These are phyloP conservation scores for Rhizomys pruinosus DNA, from an alignment of 2,113 vertebrate genomes.

Conservation along the genomic window DNA sequence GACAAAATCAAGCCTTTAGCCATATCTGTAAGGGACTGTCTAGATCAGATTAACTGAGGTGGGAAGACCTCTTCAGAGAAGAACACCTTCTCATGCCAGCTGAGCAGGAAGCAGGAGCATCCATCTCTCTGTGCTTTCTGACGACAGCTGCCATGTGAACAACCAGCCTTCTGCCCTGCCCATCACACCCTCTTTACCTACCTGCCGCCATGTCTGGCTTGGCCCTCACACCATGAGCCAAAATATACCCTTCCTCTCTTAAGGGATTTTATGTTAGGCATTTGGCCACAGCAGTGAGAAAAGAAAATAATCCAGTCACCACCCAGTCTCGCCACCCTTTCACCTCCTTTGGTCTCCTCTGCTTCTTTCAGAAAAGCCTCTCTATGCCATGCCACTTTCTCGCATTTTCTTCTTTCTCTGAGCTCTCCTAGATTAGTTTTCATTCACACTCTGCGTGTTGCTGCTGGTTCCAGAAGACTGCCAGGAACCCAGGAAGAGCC, in stretches of 20 bases:
- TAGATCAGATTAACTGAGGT: neutral
- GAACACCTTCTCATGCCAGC: too few species aligned
- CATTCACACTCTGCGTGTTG: neutral
- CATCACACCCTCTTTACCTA: neutral
- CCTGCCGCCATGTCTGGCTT: neutral
- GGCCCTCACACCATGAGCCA: neutral
- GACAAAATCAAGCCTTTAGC: neutral
- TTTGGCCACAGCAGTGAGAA: neutral
- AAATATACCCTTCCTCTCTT: neutral
- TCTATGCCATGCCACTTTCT: neutral
- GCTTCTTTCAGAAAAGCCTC: constrained; percentile 43
- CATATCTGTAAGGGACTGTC: neutral
- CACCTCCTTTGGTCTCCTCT: neutral
- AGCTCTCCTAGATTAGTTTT: neutral
- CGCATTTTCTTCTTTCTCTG: constrained; percentile 11
- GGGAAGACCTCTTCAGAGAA: neutral
- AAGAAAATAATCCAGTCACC: too few species aligned
- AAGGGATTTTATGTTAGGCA: neutral
- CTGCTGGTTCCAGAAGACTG: neutral
- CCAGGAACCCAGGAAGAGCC: neutral
- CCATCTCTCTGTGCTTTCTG: neutral
- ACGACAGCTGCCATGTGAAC: neutral
- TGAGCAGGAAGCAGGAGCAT: rapidly evolving
- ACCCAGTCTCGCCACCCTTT: neutral
- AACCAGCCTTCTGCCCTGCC: neutral